A percentile compares a stretch with the other conserved stretches of the same genome.
phyloP scores from a whole-genome alignment of 1,140 invertebrate species.

The Scylla paramamosain region DNA sequence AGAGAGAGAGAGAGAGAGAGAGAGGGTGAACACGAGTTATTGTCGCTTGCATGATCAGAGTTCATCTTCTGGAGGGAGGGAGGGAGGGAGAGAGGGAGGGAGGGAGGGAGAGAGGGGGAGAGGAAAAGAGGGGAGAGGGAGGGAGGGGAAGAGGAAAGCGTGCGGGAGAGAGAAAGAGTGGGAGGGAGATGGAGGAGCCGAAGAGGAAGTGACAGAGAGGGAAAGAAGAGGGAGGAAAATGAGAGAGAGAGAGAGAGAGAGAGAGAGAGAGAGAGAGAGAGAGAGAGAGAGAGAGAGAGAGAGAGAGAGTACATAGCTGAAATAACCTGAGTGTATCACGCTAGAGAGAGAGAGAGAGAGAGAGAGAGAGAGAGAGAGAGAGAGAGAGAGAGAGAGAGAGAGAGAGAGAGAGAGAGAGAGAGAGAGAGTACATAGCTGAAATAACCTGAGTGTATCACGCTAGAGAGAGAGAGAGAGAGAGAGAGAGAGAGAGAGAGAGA shows the following conservation, averaged over 20 bases:
- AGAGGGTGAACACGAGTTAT: background rate
- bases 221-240: background rate
- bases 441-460: too few relatives aligned
- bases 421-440: too few relatives aligned
- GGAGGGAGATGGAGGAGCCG: background rate
- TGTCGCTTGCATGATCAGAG: too few relatives aligned
- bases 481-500: too few relatives aligned
- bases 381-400: too few relatives aligned
- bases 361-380: conserved; percentile 22
- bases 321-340: too few relatives aligned
- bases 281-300: too few relatives aligned
- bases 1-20: background rate
- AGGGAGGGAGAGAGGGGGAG: background rate
- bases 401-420: too few relatives aligned
- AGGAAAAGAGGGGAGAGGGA: background rate
- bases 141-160: background rate
- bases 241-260: background rate
- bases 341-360: background rate
- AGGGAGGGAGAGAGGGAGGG: background rate
- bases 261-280: too few relatives aligned
- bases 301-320: too few relatives aligned
- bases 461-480: too few relatives aligned
- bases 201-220: background rate
- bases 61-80: background rate
- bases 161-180: background rate